A percentile compares a stretch with the other conserved stretches of the same genome.
Conservation (phyloP, 2,888 invertebrate genomes). For the Chymomyza procnemis region DNA sequence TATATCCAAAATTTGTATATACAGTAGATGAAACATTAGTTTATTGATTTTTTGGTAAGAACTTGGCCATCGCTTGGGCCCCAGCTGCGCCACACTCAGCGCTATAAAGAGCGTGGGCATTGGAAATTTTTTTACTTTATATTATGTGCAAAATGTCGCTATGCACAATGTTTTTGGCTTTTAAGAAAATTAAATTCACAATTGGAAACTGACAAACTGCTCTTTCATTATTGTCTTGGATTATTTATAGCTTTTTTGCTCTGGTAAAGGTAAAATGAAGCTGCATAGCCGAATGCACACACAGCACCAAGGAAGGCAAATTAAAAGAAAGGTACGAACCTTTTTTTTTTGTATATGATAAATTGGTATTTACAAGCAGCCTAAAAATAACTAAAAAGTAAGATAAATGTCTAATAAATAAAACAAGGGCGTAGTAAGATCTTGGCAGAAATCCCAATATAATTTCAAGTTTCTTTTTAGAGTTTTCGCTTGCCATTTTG, state of each 20-base stretch:
- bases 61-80: background rate
- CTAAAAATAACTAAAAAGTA: background rate
- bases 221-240: conserved; percentile 3
- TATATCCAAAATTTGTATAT: conserved; percentile 19
- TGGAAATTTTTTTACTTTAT: background rate
- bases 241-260: conserved; percentile 39
- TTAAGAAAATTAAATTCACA: conserved; percentile 35
- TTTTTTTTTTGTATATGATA: background rate
- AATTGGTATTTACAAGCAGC: background rate
- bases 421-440: background rate
- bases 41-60: background rate
- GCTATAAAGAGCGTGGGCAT: background rate
- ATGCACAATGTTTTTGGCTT: background rate
- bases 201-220: conserved; percentile 28
- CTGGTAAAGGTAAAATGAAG: conserved; percentile 37
- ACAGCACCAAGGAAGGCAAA: conserved; percentile 3
- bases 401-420: conserved; percentile 11
- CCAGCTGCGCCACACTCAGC: background rate
- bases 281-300: background rate
- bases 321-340: background rate
- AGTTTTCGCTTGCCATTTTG: too few relatives aligned
- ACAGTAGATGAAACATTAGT: conserved; percentile 12
- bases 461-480: too few relatives aligned
- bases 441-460: background rate
- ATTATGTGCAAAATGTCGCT: background rate